Base-by-base conservation (phyloP, 2,888 invertebrate genomes). In the Temnothorax unifasciatus region DNA sequence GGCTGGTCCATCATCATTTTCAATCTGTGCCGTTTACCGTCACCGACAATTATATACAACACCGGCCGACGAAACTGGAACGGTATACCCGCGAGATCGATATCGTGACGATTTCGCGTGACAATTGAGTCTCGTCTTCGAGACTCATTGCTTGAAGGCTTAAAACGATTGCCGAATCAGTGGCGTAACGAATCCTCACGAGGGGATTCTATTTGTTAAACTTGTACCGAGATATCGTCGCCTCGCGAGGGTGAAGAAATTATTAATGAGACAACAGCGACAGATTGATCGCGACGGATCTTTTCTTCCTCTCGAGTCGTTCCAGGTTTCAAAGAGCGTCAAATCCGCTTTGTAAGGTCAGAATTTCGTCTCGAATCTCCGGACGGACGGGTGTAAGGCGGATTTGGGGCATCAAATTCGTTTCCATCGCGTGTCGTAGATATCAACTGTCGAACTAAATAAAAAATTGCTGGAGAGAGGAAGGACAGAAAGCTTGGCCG, bases 11-110 rank as follows among this genome's bases (percentile, higher is more conserved):
- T 85, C 79, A 79, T 79, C 61, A 83, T 76, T 83, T 71, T 77
- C 83, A 85, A 85, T 85, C 83, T 83, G 86, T 54, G 69, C 5
- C 57, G 63, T 63, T 84, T 82, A 77, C 44, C 68, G 69, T 85
- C 61, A 41, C 34, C 57, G 29, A 34, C 52, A 75, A 64, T 64
- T 79, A 74, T 69, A 69, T 69, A 69, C 44, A 47, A 79, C 18
- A 69, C 54, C 68, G 21, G n/a, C 47, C 47, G 21, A 47, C 15
- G 47, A 69, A 59, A 50, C 59, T 50, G 59, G 68, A 34, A 29
- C 59, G 34, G 13, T 47, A 15, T 47, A 18, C 18, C 47, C 47
- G 54, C 59, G 25, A 44, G 59, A 34, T 69, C 69, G 47, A 44
- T 21, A 44, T 74, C 57, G 41, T 13, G 38, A 61, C 13, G n/a